Base-by-base conservation (phyloP, 2,113 vertebrate species). In the Platanista minor region DNA sequence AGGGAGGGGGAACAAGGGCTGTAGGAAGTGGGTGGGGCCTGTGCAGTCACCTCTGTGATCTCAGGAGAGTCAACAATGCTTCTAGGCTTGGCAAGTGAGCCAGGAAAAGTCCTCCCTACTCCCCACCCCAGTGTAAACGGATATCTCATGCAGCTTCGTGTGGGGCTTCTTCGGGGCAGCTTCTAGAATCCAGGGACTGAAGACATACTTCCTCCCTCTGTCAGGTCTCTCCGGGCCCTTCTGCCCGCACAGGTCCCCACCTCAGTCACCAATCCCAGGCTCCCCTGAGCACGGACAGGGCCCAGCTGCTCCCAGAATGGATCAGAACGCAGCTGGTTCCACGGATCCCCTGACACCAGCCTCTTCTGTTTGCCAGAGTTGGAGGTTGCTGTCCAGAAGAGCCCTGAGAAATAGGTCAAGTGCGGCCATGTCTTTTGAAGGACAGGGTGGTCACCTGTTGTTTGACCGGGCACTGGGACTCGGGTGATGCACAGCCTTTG, bases 1-100 rank as follows among this genome's bases (percentile, higher is more conserved):
- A 21, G 54, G 23, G 36, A 74, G 31, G 75, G 11, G 33, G 62
- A 90, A 64, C 59, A 21, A 66, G 59, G 39, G 57, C 78, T 71
- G 9, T 14, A 66, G 96, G 74, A 75, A 87, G 90, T 77, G 92
- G 97, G 97, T 2, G 96, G 95, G 96, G 97, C 92, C 89, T 57
- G 27, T 13, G 8, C 64, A 71, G 4, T 61, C 13, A n/a, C 96
- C 85, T 96, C 94, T 97, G 96, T 98, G 97, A 98, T 81, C 97
- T 98, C 97, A 97, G 1, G 7, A 43, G 69, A n/a, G 61, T 31
- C 85, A 82, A 91, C 87, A 96, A 88, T 96, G 97, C 87, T 85
- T 96, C 77, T 43, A 6, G 29, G 20, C 36, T 8, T 43, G 20
- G 17, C 23, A 64, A 31, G 14, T 31, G 43, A 31, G 21, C n/a